Base-by-base conservation (phyloP, 2,888 invertebrate genomes). In the Cyclophora albipunctata region DNA sequence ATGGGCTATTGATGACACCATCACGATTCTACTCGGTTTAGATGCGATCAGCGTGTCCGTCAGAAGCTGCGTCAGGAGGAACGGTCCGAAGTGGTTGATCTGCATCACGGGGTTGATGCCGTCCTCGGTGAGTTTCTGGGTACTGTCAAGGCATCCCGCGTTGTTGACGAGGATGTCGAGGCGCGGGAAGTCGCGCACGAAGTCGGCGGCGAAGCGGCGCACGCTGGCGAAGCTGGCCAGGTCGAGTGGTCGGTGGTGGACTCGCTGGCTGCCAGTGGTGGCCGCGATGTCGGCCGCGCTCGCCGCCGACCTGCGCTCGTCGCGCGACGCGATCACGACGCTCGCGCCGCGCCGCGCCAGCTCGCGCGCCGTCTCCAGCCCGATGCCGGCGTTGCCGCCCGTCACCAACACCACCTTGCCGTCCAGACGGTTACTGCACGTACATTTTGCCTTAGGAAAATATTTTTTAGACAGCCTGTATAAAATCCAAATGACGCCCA, bases 371-470 rank as follows among this genome's bases (percentile, higher is more conserved):
- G 94, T 93, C 80, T 94, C 94, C 69, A 92, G 91, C 2, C 96
- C 96, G 52, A 96, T 94, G 3, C 96, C 96, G 1, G 93, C 91
- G 74, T 95, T 96, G 0, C 94, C 92, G 4, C 96, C 96, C 0
- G 96, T 96, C 4, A 96, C 85, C 42, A 96, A 89, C 0, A 90
- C 90, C 44, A 92, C 84, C 89, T 94, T 93, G 42, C 90, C 91
- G 2, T 75, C 54, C 3, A 87, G 55, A 40, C 69, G 67, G 0
- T 60, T 69, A 40, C 69, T 69, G 44, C 82, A 82, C 47, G 58
- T 74, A 57, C 84, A 85, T n/a, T 68, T 67, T 34, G 71, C 69
- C 52, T 73, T 69, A 20, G 20, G 20, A 20, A 20, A 20, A 20
- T 20, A 20, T 20, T 20, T 20, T 20, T 20, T 20, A 20, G 20